Evolutionary conservation across 2,888 invertebrate species (phyloP).

Genomic region (Cephus pygmeus): DNA sequence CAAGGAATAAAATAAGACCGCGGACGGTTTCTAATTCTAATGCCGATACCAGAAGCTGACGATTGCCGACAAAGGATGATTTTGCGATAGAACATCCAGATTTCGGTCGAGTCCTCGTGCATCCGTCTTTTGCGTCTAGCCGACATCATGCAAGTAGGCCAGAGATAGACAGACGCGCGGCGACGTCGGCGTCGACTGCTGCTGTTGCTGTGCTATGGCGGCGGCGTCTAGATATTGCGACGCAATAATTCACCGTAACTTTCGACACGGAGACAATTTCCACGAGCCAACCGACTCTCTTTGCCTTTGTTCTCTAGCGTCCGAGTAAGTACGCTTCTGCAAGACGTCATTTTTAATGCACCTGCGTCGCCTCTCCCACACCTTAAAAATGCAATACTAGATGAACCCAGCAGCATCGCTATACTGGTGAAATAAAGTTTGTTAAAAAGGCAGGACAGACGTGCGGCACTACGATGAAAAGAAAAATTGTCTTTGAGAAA

Average conservation of each 20-base stretch:
- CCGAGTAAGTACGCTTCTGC: not conserved
- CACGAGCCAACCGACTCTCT: constrained; percentile 31
- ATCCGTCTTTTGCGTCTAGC: not conserved
- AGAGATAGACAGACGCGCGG: constrained; percentile 42
- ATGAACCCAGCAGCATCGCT: no score
- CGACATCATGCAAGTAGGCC: constrained; percentile 56
- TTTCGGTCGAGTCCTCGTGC: not conserved
- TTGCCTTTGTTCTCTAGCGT: constrained; percentile 20
- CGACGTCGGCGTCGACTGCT: no score
- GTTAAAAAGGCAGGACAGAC: no score
- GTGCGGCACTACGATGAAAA: no score
- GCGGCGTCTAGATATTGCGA: constrained; percentile 54
- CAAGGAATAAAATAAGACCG: no score
- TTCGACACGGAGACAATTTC: constrained; percentile 56
- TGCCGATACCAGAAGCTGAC: constrained; percentile 5
- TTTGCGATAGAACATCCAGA: not conserved
- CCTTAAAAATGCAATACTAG: no score
- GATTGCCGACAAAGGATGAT: constrained; percentile 17
- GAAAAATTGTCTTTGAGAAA: no score
- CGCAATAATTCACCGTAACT: constrained; percentile 60
- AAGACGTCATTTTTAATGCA: no score
- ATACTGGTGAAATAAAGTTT: no score
- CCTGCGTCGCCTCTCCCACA: not conserved
- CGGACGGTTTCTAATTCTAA: constrained; percentile 23
- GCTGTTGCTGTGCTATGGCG: not conserved